Evolutionary conservation across 2,797 vertebrate genomes (phyloP).

Genomic region (Lates japonicus): DNA sequence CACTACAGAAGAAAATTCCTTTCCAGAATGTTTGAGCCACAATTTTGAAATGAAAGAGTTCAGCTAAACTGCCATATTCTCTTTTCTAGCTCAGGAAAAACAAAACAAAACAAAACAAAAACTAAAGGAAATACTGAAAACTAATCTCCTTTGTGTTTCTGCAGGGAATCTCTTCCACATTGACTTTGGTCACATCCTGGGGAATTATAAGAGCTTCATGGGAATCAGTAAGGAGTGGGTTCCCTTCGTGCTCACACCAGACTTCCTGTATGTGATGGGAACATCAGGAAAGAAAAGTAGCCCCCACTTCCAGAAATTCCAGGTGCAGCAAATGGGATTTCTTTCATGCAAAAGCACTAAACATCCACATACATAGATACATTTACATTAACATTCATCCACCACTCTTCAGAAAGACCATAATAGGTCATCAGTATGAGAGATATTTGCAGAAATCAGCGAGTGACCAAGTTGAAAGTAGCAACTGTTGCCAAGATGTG

Average conservation of each 20-base stretch:
- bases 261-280: constrained; percentile 99
- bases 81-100: neutral
- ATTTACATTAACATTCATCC: neutral
- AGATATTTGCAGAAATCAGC: neutral
- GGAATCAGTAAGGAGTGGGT: constrained; percentile 99
- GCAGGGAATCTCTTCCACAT: constrained; percentile 99
- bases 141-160: constrained; percentile 18
- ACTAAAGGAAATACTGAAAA: neutral
- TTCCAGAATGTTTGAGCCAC: neutral
- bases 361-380: neutral
- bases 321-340: constrained; percentile 86
- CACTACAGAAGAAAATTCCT: neutral
- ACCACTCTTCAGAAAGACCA: neutral
- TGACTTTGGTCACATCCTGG: constrained; percentile 99
- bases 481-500: too few relatives aligned
- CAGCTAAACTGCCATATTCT: neutral
- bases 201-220: constrained; percentile 99
- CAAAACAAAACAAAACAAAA: neutral
- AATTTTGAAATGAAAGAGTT: neutral
- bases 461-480: neutral
- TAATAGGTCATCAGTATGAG: neutral
- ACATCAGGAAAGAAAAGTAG: constrained; percentile 97
- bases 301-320: constrained; percentile 95
- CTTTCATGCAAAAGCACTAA: neutral
- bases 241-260: constrained; percentile 97